Evolutionary conservation across 2,797 vertebrate genomes (phyloP).

Genomic region (Rhinoraja longicauda): DNA sequence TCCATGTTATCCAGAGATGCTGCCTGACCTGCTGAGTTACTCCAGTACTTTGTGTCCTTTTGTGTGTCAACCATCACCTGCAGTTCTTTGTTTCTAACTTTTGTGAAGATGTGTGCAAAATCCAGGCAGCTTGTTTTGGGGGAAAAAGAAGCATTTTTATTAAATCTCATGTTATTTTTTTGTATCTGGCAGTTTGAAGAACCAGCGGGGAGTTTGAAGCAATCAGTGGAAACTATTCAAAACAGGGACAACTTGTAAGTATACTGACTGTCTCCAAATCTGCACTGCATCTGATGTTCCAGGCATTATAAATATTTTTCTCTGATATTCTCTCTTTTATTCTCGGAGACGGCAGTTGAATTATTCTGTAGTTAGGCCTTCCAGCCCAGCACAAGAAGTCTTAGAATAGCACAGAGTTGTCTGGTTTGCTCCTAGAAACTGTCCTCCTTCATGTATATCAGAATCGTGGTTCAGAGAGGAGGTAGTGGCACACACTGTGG

Average conservation of each 20-base stretch:
- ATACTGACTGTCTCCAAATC: too few relatives aligned
- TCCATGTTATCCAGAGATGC: too few relatives aligned
- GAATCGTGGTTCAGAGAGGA: neutral
- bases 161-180: neutral
- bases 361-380: neutral
- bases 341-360: too few relatives aligned
- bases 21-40: too few relatives aligned
- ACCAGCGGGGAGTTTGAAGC: neutral
- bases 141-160: neutral
- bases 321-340: neutral
- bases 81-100: too few relatives aligned
- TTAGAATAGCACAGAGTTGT: neutral
- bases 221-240: neutral
- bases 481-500: too few relatives aligned
- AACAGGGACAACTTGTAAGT: slow-evolving; percentile 4
- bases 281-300: too few relatives aligned
- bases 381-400: neutral
- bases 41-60: too few relatives aligned
- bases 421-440: neutral
- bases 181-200: slow-evolving; percentile 9
- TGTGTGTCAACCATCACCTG: too few relatives aligned
- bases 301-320: neutral
- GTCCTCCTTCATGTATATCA: neutral
- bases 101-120: too few relatives aligned
- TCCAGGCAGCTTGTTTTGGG: neutral